Percentiles rank a stretch among this genome's conserved stretches.
phyloP scores from a whole-genome alignment of 1,140 invertebrate genomes.

The Drosophila gunungcola region DNA sequence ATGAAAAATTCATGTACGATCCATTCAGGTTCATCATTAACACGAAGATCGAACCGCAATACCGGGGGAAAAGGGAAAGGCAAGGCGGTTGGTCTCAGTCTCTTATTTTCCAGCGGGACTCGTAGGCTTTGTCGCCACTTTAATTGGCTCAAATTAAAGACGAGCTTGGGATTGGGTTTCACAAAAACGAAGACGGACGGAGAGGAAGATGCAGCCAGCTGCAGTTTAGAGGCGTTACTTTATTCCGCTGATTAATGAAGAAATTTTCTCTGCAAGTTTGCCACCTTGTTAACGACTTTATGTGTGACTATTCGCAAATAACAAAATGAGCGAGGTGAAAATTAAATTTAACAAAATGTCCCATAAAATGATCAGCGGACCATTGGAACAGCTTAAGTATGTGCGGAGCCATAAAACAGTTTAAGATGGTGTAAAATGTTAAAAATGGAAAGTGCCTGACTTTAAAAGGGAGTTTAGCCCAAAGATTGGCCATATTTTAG shows the following conservation, averaged over 20 bases:
- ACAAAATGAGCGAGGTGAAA: slow-evolving; percentile 33
- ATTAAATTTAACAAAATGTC: slow-evolving; percentile 63
- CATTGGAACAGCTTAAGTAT: not conserved
- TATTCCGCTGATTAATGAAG: slow-evolving; percentile 67
- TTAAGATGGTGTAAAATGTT: not conserved
- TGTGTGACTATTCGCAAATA: slow-evolving; percentile 29
- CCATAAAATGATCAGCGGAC: slow-evolving; percentile 50
- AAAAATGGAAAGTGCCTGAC: slow-evolving; percentile 26
- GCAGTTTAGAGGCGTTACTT: slow-evolving; percentile 24
- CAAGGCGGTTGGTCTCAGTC: slow-evolving; percentile 8
- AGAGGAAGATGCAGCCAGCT: not conserved
- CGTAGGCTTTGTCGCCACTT: slow-evolving; percentile 47
- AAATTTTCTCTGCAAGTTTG: slow-evolving; percentile 45
- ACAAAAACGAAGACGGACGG: not conserved
- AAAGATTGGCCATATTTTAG: not conserved
- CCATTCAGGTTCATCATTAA: slow-evolving; percentile 71
- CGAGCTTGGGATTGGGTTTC: slow-evolving; percentile 24
- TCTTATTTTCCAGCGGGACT: slow-evolving; percentile 5
- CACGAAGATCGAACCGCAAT: slow-evolving; percentile 21
- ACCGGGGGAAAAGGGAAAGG: slow-evolving; percentile 63
- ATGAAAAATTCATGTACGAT: slow-evolving; percentile 63
- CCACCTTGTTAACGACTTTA: slow-evolving; percentile 56
- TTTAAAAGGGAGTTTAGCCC: not conserved
- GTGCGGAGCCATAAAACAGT: not conserved
- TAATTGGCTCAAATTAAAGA: slow-evolving; percentile 64